A percentile compares a stretch with the other conserved stretches of the same genome.
phyloP scores from a whole-genome alignment of 2,888 invertebrate species.

The Ashinkailepas kermadecensis region DNA sequence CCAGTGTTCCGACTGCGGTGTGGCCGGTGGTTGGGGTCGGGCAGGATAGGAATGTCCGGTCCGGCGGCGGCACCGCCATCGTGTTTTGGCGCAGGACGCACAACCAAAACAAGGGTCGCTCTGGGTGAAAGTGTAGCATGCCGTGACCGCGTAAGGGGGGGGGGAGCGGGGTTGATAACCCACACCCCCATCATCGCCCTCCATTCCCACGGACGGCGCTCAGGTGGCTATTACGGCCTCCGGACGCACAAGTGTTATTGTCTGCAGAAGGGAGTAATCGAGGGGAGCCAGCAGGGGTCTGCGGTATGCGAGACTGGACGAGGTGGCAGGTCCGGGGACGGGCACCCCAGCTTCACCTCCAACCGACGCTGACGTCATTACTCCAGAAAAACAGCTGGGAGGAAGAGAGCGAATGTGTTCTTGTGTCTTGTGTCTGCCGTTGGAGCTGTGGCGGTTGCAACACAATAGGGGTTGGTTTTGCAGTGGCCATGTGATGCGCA shows the following conservation, averaged over 20 bases:
- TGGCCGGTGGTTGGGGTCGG: background rate
- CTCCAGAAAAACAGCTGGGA: too few species aligned
- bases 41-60: background rate
- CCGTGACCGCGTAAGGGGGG: background rate
- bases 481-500: too few species aligned
- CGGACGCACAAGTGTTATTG: constrained; percentile 4
- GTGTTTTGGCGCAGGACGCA: background rate
- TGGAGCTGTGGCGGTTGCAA: too few species aligned
- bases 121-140: background rate
- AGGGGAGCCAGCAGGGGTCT: background rate
- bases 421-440: too few species aligned
- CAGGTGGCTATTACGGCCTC: constrained; percentile 10
- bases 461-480: too few species aligned
- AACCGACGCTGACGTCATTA: too few species aligned
- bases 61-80: background rate
- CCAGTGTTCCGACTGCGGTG: background rate
- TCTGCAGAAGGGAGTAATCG: background rate
- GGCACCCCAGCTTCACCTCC: too few species aligned
- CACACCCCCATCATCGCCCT: background rate
- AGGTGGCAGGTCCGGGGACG: too few species aligned
- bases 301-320: background rate
- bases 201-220: background rate
- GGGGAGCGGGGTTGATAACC: constrained; percentile 6
- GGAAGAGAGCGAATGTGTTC: too few species aligned
- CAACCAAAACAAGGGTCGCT: background rate